Conservation (phyloP, 2,888 invertebrate species). For the Heteropelma amictum region DNA sequence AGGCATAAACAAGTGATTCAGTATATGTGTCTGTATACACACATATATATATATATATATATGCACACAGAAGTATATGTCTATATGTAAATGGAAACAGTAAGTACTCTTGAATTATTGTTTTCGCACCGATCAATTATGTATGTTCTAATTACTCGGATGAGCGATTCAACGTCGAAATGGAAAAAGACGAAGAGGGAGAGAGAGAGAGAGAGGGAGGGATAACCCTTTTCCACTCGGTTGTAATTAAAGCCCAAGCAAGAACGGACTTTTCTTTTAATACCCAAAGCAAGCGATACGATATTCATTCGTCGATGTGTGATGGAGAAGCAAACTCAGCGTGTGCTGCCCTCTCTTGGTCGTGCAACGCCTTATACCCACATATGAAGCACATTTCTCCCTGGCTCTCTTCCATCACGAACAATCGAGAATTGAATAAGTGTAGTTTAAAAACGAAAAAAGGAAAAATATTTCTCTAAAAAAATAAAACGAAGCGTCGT, state of each 20-base stretch:
- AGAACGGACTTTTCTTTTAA: slow-evolving; percentile 4
- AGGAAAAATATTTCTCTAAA: too few relatives aligned
- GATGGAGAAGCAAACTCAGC: slow-evolving; percentile 40
- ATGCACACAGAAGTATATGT: slow-evolving; percentile 17
- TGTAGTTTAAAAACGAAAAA: too few relatives aligned
- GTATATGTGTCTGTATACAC: background rate
- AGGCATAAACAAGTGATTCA: background rate
- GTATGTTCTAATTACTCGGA: slow-evolving; percentile 58
- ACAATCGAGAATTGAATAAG: background rate
- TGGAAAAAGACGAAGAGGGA: background rate
- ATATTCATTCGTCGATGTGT: slow-evolving; percentile 15
- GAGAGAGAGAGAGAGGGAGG: background rate
- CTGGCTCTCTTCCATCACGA: background rate
- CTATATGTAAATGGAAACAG: slow-evolving; percentile 26
- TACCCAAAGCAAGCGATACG: slow-evolving; percentile 12
- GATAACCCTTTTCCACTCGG: slow-evolving; percentile 10
- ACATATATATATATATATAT: slow-evolving; percentile 20
- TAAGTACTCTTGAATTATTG: slow-evolving; percentile 62
- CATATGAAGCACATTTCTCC: background rate
- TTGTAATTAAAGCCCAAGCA: slow-evolving; percentile 47
- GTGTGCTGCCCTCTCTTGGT: background rate
- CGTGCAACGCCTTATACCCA: background rate
- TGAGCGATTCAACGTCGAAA: slow-evolving; percentile 46
- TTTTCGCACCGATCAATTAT: slow-evolving; percentile 58
- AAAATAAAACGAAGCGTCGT: slow-evolving; percentile 5